Evolutionary conservation across 2,888 invertebrate species (phyloP), one percentile per base, ranked within the genome.

Genomic region (Clepsis dumicolana): DNA sequence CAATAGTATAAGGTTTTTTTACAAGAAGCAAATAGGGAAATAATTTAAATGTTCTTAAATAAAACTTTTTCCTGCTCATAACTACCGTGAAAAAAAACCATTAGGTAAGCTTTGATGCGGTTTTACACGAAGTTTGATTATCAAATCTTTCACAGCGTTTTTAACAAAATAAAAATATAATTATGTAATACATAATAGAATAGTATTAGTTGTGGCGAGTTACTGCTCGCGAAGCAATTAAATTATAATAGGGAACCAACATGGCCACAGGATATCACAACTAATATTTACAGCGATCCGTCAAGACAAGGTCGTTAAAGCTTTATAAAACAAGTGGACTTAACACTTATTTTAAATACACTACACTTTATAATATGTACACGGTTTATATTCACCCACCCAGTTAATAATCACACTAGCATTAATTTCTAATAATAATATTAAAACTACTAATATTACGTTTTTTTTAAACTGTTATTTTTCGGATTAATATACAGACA

Each of bases 201-300:
- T 25, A 48, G 27, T 62, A 66, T 44, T 60, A 60, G 54, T 41
- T 60, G 59, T 57, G 38, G 27, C 4, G 32, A 64, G 21, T 21
- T 21, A 38, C 41, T 29, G 18, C 8, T 29, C 14, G 4, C 24
- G 10, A 25, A 29, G 27, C 1, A 41, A 35, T 56, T 4, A 56
- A 54, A 41, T 32, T 50, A 32, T 10, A n/a, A 18, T 24, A 65
- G 21, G 50, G 29, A 65, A 59, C 59, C 48, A 52, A 84, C 82
- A 91, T 91, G 91, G 91, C 91, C 91, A 84, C 88, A 80, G 86
- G 83, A 87, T 80, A 86, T 85, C 84, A 88, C 85, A 86, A 79
- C 80, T 85, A 85, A 83, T 88, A 89, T 89, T 84, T 88, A 91
- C 89, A 90, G 78, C 72, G 72, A 78, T 81, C 74, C 78, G 77